Evolutionary conservation across 2,888 invertebrate species (phyloP), one percentile per base, ranked within the genome.

Genomic region (Ochropacha duplaris): DNA sequence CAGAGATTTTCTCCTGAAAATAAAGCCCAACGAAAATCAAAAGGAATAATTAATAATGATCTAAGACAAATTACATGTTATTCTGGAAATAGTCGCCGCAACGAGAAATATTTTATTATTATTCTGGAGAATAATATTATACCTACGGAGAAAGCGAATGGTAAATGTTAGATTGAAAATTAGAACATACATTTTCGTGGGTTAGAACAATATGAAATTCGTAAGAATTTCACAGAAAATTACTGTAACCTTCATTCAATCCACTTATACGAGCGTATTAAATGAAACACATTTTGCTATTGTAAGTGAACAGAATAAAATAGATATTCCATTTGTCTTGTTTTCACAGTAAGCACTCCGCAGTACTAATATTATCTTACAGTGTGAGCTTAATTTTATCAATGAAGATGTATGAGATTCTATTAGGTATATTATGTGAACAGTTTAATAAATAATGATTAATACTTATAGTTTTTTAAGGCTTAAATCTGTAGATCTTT

Each of bases 221-320:
- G 44, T 8, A 19, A 44, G 16, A 19, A 44, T 6, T 44, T 44
- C 19, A 5, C 9, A 44, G 44, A 44, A 44, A 44, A 44, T 44
- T 44, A 44, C 6, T 19, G 19, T 44, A 44, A 16, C 44, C 44
- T 44, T 44, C 44, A 2, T 19, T 9, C 44, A 19, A 44, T 44
- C n/a, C 19, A 44, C 9, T 12, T n/a, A 44, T 9, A 44, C 19
- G 6, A 44, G 26, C 26, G 26, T 14, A 22, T 1, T n/a, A 22
- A 22, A 50, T 50, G n/a, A 50, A 50, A 50, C n/a, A 50, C 14
- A 22, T 24, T 24, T 26, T 50, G 50, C 26, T 56, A 55, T 52
- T 54, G 55, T 56, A 31, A 36, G n/a, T 36, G 36, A 59, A 59
- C 54, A 56, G 28, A 62, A 59, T 73, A 64, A 65, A 22, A 49